phyloP scores from a whole-genome alignment of 2,888 invertebrate genomes.

The Lycophotia porphyrea region DNA sequence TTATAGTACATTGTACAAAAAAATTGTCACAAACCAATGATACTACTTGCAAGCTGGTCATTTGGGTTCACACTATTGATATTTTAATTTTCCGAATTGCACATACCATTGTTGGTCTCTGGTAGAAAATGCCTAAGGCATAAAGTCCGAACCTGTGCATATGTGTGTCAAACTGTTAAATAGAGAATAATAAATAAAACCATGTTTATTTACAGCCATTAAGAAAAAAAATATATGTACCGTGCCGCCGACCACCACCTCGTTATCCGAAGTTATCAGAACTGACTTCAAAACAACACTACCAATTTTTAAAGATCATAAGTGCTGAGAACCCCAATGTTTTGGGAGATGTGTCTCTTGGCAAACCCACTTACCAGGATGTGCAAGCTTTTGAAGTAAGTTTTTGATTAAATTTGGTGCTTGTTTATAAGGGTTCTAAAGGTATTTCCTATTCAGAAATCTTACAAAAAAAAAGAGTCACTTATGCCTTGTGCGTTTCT shows the following conservation, averaged over 20 bases:
- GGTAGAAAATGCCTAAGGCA: background rate
- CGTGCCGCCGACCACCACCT: conserved; percentile 71
- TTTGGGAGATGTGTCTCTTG: conserved; percentile 69
- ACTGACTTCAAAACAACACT: conserved; percentile 74
- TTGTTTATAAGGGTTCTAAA: background rate
- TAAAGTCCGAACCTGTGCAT: background rate
- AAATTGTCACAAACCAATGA: too few species aligned
- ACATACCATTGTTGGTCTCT: background rate
- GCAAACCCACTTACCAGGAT: conserved; percentile 75
- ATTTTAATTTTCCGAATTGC: background rate
- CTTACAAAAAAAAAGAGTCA: background rate
- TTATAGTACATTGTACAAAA: too few species aligned
- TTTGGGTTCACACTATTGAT: background rate
- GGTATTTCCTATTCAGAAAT: background rate
- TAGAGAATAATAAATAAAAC: background rate
- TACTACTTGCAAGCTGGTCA: background rate
- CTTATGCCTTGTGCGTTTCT: background rate
- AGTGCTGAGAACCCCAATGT: conserved; percentile 72
- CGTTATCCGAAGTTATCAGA: conserved; percentile 78
- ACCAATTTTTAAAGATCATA: conserved; percentile 78
- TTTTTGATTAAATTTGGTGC: background rate
- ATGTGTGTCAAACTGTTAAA: background rate
- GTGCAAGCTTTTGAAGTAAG: conserved; percentile 76
- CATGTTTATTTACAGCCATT: conserved; percentile 64
- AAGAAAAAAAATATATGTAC: conserved; percentile 68